phyloP scores from a whole-genome alignment of 2,113 vertebrate genomes.

The Pachyramphus minor region DNA sequence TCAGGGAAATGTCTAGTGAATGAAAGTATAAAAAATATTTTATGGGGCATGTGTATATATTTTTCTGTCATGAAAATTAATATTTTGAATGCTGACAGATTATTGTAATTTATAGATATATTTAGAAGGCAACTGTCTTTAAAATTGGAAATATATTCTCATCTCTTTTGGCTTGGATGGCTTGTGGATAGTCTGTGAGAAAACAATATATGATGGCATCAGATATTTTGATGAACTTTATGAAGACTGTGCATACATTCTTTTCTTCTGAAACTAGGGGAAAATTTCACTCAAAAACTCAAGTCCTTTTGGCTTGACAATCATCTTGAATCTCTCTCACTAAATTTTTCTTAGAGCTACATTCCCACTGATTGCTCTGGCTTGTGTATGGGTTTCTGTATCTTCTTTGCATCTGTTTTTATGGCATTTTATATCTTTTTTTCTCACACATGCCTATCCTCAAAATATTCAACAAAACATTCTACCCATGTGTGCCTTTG shows the following conservation, averaged over 20 bases:
- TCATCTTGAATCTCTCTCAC: not conserved
- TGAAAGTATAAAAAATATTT: not conserved
- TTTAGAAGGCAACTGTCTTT: not conserved
- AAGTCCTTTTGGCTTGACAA: not conserved
- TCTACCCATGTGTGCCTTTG: not conserved
- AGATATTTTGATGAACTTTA: not conserved
- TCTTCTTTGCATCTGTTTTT: not conserved
- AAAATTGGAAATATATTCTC: not conserved
- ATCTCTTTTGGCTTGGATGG: not conserved
- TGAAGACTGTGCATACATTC: not conserved
- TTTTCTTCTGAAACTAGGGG: not conserved
- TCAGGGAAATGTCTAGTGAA: not conserved
- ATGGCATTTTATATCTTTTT: not conserved
- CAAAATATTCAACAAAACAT: not conserved
- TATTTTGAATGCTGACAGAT: not conserved
- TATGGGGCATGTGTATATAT: not conserved
- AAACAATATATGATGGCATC: not conserved
- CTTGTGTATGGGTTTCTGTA: not conserved
- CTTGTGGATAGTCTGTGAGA: not conserved
- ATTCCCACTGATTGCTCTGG: not conserved
- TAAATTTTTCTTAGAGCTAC: not conserved
- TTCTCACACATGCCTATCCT: not conserved
- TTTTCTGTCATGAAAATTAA: not conserved
- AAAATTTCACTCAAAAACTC: not conserved
- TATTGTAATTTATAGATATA: not conserved